Conservation (phyloP, 2,113 vertebrate species). For the Aramus guarauna region DNA sequence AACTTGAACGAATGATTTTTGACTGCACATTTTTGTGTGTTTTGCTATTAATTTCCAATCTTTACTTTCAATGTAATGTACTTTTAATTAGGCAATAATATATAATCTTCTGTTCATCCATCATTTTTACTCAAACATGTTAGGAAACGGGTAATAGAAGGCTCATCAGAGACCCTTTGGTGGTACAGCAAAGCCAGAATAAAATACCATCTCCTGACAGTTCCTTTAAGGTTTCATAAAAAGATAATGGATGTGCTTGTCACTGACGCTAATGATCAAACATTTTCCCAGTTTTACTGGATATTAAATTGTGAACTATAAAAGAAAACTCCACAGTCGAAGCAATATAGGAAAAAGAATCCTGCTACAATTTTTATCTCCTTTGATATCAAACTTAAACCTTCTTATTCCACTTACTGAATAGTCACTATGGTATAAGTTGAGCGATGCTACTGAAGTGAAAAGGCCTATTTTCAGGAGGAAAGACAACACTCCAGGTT, state of each 20-base stretch:
- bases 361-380: neutral
- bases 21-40: slow-evolving; percentile 41
- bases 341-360: neutral
- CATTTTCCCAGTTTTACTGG: slow-evolving; percentile 54
- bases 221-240: slow-evolving; percentile 64
- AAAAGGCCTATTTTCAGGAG: neutral
- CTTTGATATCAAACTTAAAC: slow-evolving; percentile 4
- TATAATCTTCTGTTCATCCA: slow-evolving; percentile 47
- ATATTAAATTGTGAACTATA: slow-evolving; percentile 32
- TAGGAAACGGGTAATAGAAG: neutral
- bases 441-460: neutral
- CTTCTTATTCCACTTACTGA: neutral
- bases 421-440: neutral
- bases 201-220: slow-evolving; percentile 50
- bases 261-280: slow-evolving; percentile 52
- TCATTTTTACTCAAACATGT: slow-evolving; percentile 45
- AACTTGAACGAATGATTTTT: neutral
- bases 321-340: slow-evolving; percentile 4
- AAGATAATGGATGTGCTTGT: slow-evolving; percentile 65
- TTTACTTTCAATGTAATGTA: slow-evolving; percentile 49
- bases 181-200: slow-evolving; percentile 23
- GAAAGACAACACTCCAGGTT: neutral
- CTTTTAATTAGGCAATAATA: slow-evolving; percentile 68
- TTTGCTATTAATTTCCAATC: slow-evolving; percentile 65
- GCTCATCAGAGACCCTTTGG: slow-evolving; percentile 1